Conservation (phyloP, 2,113 vertebrate species). For the Lophius piscatorius region DNA sequence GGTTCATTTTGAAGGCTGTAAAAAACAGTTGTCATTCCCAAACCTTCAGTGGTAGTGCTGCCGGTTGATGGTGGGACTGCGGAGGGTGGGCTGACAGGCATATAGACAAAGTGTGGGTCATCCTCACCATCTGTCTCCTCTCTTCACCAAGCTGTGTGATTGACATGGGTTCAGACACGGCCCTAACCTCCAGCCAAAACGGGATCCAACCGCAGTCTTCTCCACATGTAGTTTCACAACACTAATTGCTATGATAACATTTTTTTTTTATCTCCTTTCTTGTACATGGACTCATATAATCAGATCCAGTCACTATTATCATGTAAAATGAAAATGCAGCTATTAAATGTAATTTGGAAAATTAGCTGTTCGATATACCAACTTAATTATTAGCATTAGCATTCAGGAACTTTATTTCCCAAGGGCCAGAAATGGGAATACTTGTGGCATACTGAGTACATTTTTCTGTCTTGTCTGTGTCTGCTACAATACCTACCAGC, state of each 20-base stretch:
- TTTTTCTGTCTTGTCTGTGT: no score
- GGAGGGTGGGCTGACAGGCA: conserved; percentile 49
- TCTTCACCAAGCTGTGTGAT: conserved; percentile 55
- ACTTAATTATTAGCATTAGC: neutral
- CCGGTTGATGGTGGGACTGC: conserved; percentile 27
- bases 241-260: conserved; percentile 31
- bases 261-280: conserved; percentile 42
- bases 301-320: conserved; percentile 21
- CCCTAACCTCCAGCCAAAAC: conserved; percentile 38
- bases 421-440: neutral
- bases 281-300: conserved; percentile 51
- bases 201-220: conserved; percentile 23
- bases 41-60: conserved; percentile 27
- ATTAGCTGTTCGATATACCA: neutral
- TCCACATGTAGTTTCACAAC: conserved; percentile 29
- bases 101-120: conserved; percentile 59
- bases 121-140: conserved; percentile 70
- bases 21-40: conserved; percentile 66
- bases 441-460: neutral
- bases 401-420: neutral
- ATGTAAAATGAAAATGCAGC: conserved; percentile 8
- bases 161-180: conserved; percentile 47
- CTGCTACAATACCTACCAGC: no score
- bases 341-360: conserved; percentile 12
- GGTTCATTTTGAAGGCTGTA: conserved; percentile 53